These are phyloP conservation scores for Spinus pinus DNA, from an alignment of 2,797 vertebrate genomes.

Conservation along the genomic window DNA sequence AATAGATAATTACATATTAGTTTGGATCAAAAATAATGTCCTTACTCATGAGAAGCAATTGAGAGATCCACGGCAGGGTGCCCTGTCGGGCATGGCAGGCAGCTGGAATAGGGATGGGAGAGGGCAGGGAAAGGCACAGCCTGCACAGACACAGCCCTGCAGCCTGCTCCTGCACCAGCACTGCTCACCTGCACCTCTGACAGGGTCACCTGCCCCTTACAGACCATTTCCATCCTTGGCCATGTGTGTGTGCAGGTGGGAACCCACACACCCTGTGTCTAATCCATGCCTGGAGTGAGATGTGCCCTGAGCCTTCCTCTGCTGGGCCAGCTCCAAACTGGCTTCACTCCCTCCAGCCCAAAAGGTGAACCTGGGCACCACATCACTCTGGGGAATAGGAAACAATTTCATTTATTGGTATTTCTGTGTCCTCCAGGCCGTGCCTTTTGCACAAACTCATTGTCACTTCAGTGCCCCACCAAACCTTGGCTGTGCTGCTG, in stretches of 20 bases:
- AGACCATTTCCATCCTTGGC: fast-evolving
- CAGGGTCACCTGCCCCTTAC: neutral
- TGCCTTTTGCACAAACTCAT: neutral
- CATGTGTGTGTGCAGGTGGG: neutral
- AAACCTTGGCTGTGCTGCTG: neutral
- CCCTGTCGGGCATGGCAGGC: conserved; percentile 38
- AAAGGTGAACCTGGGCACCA: neutral
- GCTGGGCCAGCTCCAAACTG: neutral
- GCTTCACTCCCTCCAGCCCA: neutral
- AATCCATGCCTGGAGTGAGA: neutral
- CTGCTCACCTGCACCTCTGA: neutral
- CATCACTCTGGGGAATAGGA: neutral
- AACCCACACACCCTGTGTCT: neutral
- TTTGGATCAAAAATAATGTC: conserved; percentile 60
- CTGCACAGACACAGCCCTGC: fast-evolving
- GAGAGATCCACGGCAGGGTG: conserved; percentile 35
- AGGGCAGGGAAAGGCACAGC: neutral
- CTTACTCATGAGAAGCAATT: conserved; percentile 57
- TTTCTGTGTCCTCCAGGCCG: neutral
- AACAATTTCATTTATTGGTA: neutral
- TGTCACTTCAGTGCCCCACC: neutral
- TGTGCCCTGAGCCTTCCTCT: neutral
- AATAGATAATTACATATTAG: conserved; percentile 61
- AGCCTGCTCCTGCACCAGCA: neutral
- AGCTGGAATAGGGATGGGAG: neutral